Evolutionary conservation across 2,113 vertebrate genomes (phyloP), one percentile per base, ranked within the genome.

Genomic region (Riparia riparia): DNA sequence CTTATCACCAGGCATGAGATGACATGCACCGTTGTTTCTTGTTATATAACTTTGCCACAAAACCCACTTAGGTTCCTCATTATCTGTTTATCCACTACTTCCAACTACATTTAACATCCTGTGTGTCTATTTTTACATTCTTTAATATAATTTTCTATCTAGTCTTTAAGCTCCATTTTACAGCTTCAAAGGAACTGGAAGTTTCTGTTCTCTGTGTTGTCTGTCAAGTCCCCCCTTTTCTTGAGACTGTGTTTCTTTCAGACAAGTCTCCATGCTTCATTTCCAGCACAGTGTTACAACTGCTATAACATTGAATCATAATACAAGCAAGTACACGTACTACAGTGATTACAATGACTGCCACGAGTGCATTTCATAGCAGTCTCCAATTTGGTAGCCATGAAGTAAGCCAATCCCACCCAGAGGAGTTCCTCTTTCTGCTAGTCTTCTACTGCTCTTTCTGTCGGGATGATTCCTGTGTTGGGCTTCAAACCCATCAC

Each of bases 311-410:
- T 2, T 32, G 47, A 72, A 20, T 61, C 68, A 18, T 41, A 64
- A 41, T 41, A 29, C 29, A n/a, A 49, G 34, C 18, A 74, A 56
- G 15, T 41, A 29, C 29, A 28, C 0, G 0, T 22, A 24, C 28
- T 56, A n/a, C 50, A 47, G 9, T 29, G 24, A 41, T 56, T 74
- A 24, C 34, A 53, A 0, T 32, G 49, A 54, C 9, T 83, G 21
- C 39, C 39, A 32, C 0, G 0, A 28, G 22, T 73, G 8, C 18
- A 6, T 64, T 84, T 73, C 0, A 1, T 39, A 45, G 2, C 22
- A 54, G 17, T 47, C 49, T n/a, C 28, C 28, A 56, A 2, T 64
- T 54, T 64, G 17, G 14, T 54, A 41, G n/a, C 29, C 34, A 19
- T 47, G 29, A 65, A 56, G 28, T 73, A 56, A 56, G 42, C 28